Base-by-base conservation (phyloP, 2,113 vertebrate species). In the Isurus oxyrinchus region DNA sequence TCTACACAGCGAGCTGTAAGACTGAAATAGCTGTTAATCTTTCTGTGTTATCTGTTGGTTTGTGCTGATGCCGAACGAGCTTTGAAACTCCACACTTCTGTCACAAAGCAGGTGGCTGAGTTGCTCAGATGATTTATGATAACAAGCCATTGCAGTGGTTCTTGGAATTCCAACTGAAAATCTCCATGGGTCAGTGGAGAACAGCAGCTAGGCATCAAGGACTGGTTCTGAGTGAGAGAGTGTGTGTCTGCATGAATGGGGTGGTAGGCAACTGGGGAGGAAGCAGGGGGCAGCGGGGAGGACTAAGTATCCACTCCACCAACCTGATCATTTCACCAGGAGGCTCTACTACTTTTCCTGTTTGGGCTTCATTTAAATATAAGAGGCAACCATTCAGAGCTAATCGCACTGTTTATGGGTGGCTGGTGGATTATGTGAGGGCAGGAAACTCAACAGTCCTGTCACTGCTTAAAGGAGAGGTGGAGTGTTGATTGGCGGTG, bases 61-160 rank as follows among this genome's bases (percentile, higher is more conserved):
- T 53, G 79, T 91, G 27, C 88, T 59, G 88, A 91, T 91, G 59
- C 31, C 5, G 55, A 91, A 14, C 59, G 88, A 59, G 88, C 55
- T 91, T 91, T 91, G 55, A 91, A 91, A 59, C 55, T 16, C 88
- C 88, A 59, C 11, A 35, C 55, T 91, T 91, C 35, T 91, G 55
- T 91, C 88, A 91, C 55, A 91, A 35, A 91, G 55, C 88, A 91
- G 88, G 88, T 91, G 88, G 55, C 55, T 91, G 55, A 5, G 55
- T 59, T 91, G 27, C 31, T 91, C 55, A 91, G 16, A 61, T 59
- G 88, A 91, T 91, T 91, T 31, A 91, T 31, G 27, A 16, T 59
- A 91, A 27, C 35, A 53, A 59, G 7, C 53, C 11, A 11, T 14
- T 16, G 55, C 55, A 55, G 86, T 25, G 59, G 55, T 59, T 35